A percentile compares a stretch with the other conserved stretches of the same genome.
These are phyloP conservation scores for Macrobrachium rosenbergii DNA, from an alignment of 1,140 invertebrate species.

Conservation along the genomic window DNA sequence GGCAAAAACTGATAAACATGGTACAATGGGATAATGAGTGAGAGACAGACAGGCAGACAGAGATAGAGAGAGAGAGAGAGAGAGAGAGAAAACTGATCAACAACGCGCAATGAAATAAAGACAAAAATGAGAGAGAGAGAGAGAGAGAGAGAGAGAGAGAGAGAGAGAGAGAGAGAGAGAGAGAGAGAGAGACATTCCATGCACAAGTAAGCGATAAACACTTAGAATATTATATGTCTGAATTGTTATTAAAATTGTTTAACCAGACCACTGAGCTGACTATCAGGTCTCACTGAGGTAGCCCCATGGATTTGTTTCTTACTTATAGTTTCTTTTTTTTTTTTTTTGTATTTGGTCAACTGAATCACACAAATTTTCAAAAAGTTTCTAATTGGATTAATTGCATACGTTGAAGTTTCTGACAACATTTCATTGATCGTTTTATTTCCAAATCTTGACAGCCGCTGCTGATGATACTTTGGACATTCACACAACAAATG, in stretches of 20 bases:
- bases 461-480: too few relatives aligned
- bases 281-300: too few relatives aligned
- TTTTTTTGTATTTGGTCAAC: too few relatives aligned
- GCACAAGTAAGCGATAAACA: not conserved
- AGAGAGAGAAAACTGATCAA: not conserved
- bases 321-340: too few relatives aligned
- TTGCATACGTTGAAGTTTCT: too few relatives aligned
- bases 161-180: conserved; percentile 5
- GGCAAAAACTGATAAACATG: conserved; percentile 21
- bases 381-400: too few relatives aligned
- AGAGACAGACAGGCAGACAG: not conserved
- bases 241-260: not conserved
- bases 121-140: not conserved
- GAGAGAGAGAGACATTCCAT: too few relatives aligned
- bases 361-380: too few relatives aligned
- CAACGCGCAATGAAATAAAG: too few relatives aligned
- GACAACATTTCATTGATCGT: not conserved
- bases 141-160: not conserved
- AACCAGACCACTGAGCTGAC: too few relatives aligned
- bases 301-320: too few relatives aligned
- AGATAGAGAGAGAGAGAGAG: not conserved
- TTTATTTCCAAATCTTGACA: not conserved
- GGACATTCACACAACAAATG: too few relatives aligned
- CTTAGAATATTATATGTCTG: not conserved
- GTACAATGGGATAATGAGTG: not conserved